Evolutionary conservation across 2,888 invertebrate species (phyloP).

Genomic region (Drosophila colorata): DNA sequence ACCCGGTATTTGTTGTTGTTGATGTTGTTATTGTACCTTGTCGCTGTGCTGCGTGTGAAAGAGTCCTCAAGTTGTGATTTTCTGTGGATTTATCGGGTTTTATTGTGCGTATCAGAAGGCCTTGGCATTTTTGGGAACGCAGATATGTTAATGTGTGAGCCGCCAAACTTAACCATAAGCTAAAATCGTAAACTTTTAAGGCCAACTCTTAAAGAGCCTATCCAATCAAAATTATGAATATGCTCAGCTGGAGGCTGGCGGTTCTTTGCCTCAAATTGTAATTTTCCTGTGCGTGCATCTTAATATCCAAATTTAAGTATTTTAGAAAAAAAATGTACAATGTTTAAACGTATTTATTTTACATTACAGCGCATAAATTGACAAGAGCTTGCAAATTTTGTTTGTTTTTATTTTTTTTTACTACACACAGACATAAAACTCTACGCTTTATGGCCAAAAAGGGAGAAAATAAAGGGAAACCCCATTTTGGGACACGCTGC

Average conservation of each 20-base stretch:
- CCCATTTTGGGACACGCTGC: conserved; percentile 44
- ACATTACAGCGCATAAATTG: conserved; percentile 53
- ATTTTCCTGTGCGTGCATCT: conserved; percentile 22
- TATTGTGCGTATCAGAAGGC: conserved; percentile 72
- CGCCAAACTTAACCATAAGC: conserved; percentile 8
- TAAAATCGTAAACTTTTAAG: conserved; percentile 64
- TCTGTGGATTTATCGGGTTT: conserved; percentile 68
- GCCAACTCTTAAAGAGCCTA: conserved; percentile 40
- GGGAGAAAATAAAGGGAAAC: neutral
- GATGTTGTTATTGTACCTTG: too few relatives aligned
- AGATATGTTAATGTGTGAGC: conserved; percentile 66
- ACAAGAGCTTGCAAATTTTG: conserved; percentile 14
- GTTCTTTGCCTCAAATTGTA: conserved; percentile 16
- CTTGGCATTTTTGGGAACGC: conserved; percentile 60
- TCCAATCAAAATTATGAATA: conserved; percentile 56
- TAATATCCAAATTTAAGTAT: conserved; percentile 38
- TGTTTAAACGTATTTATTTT: conserved; percentile 60
- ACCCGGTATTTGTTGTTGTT: conserved; percentile 1
- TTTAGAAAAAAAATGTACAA: neutral
- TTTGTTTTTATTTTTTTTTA: conserved; percentile 1
- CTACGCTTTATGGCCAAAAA: conserved; percentile 44
- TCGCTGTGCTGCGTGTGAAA: conserved; percentile 59
- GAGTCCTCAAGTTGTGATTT: conserved; percentile 76
- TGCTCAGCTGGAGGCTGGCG: neutral
- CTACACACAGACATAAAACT: conserved; percentile 38